Evolutionary conservation across 2,797 vertebrate species (phyloP).

Genomic region (Syngnathus rostellatus): DNA sequence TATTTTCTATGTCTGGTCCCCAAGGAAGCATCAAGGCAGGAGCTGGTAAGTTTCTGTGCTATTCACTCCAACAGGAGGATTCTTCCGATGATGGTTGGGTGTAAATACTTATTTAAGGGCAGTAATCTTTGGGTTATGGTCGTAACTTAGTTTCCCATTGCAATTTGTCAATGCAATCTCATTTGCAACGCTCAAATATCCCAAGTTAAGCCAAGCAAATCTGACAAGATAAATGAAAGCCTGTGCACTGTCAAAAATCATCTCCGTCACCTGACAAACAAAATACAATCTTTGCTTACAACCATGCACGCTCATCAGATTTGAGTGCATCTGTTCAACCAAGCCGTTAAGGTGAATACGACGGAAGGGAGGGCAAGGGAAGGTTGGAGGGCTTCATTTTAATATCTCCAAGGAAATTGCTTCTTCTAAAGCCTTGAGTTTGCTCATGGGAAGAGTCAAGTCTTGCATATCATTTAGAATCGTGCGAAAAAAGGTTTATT

Average conservation of each 20-base stretch:
- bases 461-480: slow-evolving; percentile 21
- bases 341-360: slow-evolving; percentile 13
- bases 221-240: background rate
- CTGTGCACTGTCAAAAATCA: background rate
- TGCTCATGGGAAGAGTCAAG: slow-evolving; percentile 28
- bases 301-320: background rate
- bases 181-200: background rate
- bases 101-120: background rate
- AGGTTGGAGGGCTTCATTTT: slow-evolving; percentile 20
- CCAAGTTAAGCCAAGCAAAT: background rate
- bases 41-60: slow-evolving; percentile 74
- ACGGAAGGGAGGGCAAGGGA: background rate
- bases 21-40: slow-evolving; percentile 82
- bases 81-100: slow-evolving; percentile 1
- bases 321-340: slow-evolving; percentile 4
- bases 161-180: background rate
- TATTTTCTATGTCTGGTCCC: slow-evolving; percentile 86
- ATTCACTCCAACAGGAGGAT: background rate
- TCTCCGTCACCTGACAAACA: background rate
- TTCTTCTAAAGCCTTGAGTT: slow-evolving; percentile 33
- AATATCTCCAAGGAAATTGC: slow-evolving; percentile 41
- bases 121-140: no score
- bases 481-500: slow-evolving; percentile 3
- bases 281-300: background rate
- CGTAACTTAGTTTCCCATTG: no score